phyloP scores from a whole-genome alignment of 2,888 invertebrate species.

The Hypomecis atomaria region DNA sequence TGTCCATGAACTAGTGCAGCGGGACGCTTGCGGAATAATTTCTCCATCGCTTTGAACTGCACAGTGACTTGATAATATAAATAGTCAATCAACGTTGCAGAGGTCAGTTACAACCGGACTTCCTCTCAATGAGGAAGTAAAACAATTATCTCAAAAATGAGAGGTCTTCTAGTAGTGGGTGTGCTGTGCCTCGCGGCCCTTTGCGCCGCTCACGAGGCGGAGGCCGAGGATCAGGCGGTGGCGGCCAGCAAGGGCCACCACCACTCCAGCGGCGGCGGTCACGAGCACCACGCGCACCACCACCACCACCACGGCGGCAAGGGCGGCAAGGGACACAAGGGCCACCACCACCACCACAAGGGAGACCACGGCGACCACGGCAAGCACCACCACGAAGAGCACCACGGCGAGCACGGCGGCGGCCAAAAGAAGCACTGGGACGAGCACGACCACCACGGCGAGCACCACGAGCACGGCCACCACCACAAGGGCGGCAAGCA shows the following conservation, averaged over 20 bases:
- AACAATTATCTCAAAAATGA: slow-evolving; percentile 58
- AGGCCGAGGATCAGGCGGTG: slow-evolving; percentile 68
- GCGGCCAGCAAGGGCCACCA: slow-evolving; percentile 81
- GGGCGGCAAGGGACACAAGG: slow-evolving; percentile 90
- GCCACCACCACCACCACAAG: slow-evolving; percentile 90
- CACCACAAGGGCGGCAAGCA: slow-evolving; percentile 92
- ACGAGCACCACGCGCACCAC: slow-evolving; percentile 87
- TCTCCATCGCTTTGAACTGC: slow-evolving; percentile 65
- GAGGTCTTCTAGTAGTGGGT: slow-evolving; percentile 66
- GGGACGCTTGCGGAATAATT: slow-evolving; percentile 78
- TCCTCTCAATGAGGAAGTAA: slow-evolving; percentile 60
- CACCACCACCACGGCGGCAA: slow-evolving; percentile 89
- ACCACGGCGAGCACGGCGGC: slow-evolving; percentile 90
- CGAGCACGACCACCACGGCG: slow-evolving; percentile 89
- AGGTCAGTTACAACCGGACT: slow-evolving; percentile 76
- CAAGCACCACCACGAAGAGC: slow-evolving; percentile 89
- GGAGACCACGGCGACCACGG: slow-evolving; percentile 91
- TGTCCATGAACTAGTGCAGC: slow-evolving; percentile 75
- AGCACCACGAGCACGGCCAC: slow-evolving; percentile 90
- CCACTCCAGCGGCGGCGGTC: slow-evolving; percentile 87
- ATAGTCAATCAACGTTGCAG: slow-evolving; percentile 67
- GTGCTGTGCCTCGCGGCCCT: slow-evolving; percentile 69
- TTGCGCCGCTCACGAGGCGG: slow-evolving; percentile 62
- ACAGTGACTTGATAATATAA: slow-evolving; percentile 70
- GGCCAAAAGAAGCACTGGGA: slow-evolving; percentile 92